Evolutionary conservation across 1,140 invertebrate species (phyloP).

Genomic region (Globodera rostochiensis): DNA sequence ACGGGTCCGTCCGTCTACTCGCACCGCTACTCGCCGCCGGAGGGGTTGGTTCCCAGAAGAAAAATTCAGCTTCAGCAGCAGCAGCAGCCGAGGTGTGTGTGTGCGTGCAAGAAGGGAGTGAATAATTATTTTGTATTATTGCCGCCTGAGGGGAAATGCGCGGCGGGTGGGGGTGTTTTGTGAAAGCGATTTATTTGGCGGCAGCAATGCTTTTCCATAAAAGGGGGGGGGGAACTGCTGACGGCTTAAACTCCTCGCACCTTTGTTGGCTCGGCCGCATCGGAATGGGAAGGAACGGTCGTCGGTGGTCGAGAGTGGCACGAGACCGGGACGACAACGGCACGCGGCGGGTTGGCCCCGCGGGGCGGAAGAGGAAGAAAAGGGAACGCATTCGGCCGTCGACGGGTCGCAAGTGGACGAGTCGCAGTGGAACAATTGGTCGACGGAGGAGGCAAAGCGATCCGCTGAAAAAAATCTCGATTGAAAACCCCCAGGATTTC

Average conservation of each 20-base stretch:
- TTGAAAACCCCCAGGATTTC: too few species aligned
- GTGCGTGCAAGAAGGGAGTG: not conserved
- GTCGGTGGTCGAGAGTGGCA: constrained; percentile 3
- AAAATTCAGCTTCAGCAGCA: too few species aligned
- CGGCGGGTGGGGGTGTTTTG: not conserved
- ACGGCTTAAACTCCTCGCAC: not conserved
- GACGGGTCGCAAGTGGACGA: constrained; percentile 9
- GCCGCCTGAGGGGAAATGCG: not conserved
- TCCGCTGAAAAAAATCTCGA: too few species aligned
- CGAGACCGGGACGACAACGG: constrained; percentile 6
- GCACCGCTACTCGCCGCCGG: too few species aligned
- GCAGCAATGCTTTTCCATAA: not conserved
- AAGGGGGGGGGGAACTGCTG: too few species aligned
- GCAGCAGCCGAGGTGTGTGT: too few species aligned
- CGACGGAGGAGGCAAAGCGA: not conserved
- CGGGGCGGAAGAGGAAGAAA: not conserved
- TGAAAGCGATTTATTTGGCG: too few species aligned
- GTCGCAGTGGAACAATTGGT: not conserved
- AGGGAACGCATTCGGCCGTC: constrained; percentile 6
- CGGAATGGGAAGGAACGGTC: not conserved
- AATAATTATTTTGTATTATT: constrained; percentile 3
- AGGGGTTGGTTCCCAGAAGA: too few species aligned
- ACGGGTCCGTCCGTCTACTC: too few species aligned
- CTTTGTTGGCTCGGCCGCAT: not conserved
- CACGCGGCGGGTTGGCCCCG: not conserved